Conservation (phyloP, 2,888 invertebrate species). For the Pandemis heparana region DNA sequence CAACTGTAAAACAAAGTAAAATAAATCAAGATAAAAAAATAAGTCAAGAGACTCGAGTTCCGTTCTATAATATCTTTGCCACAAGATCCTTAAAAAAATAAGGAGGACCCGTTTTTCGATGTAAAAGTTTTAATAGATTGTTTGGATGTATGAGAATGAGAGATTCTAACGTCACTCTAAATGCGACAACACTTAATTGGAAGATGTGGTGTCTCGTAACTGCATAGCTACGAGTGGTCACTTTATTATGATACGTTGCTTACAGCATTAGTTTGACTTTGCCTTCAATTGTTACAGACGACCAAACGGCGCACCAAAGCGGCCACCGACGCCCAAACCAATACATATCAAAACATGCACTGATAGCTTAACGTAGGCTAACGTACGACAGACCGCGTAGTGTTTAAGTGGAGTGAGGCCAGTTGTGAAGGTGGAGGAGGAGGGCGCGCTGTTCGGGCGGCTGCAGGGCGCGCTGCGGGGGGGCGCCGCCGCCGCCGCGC, state of each 20-base stretch:
- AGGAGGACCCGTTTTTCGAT: not conserved
- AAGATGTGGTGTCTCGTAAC: too few relatives aligned
- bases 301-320: slow-evolving; percentile 69
- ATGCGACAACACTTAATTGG: too few relatives aligned
- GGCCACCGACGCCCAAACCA: slow-evolving; percentile 59
- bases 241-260: too few relatives aligned
- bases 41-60: too few relatives aligned
- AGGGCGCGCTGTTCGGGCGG: slow-evolving; percentile 87
- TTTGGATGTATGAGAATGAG: too few relatives aligned
- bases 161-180: too few relatives aligned
- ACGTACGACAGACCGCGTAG: slow-evolving; percentile 15
- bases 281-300: slow-evolving; percentile 68
- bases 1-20: too few relatives aligned
- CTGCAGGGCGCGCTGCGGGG: slow-evolving; percentile 89
- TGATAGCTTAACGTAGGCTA: slow-evolving; percentile 55
- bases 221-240: too few relatives aligned
- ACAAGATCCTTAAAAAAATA: too few relatives aligned
- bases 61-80: too few relatives aligned
- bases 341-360: slow-evolving; percentile 83
- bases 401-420: slow-evolving; percentile 55
- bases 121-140: too few relatives aligned
- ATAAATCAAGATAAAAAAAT: too few relatives aligned
- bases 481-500: slow-evolving; percentile 89
- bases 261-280: not conserved
- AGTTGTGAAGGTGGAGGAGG: slow-evolving; percentile 82